Conservation (phyloP, 2,888 invertebrate species). For the Platycheirus rosarum region DNA sequence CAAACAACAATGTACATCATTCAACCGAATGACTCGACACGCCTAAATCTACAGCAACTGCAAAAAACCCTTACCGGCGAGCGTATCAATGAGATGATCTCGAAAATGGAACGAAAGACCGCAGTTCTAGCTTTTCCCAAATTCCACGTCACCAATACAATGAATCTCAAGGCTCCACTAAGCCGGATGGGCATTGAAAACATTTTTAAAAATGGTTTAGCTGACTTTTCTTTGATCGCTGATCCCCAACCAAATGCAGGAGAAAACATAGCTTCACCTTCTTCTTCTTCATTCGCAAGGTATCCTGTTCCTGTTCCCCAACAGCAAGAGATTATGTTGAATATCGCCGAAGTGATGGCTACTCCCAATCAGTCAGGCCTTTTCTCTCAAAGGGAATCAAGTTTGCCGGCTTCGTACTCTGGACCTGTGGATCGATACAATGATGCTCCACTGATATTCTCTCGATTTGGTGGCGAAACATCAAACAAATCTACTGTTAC, state of each 20-base stretch:
- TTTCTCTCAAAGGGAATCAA: background rate
- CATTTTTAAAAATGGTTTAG: conserved; percentile 85
- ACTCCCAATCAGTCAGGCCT: no score
- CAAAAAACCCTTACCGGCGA: conserved; percentile 82
- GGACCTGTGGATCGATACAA: conserved; percentile 64
- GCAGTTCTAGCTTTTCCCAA: conserved; percentile 87
- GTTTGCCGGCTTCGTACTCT: no score
- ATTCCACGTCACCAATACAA: conserved; percentile 86
- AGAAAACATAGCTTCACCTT: background rate
- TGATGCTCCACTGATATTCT: conserved; percentile 70
- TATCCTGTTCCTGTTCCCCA: background rate
- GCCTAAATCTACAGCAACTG: conserved; percentile 82
- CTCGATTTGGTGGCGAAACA: conserved; percentile 58
- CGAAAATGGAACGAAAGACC: conserved; percentile 80
- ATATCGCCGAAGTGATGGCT: background rate
- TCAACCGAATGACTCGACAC: conserved; percentile 84
- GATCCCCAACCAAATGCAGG: conserved; percentile 15
- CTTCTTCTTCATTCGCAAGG: background rate
- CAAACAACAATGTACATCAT: conserved; percentile 86
- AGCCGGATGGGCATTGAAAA: conserved; percentile 85
- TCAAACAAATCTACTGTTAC: background rate
- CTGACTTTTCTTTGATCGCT: conserved; percentile 88
- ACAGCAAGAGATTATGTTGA: conserved; percentile 1
- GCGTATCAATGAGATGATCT: conserved; percentile 81
- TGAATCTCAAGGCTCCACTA: conserved; percentile 84